Conservation (phyloP, 1,140 invertebrate genomes). For the Reticulitermes speratus region DNA sequence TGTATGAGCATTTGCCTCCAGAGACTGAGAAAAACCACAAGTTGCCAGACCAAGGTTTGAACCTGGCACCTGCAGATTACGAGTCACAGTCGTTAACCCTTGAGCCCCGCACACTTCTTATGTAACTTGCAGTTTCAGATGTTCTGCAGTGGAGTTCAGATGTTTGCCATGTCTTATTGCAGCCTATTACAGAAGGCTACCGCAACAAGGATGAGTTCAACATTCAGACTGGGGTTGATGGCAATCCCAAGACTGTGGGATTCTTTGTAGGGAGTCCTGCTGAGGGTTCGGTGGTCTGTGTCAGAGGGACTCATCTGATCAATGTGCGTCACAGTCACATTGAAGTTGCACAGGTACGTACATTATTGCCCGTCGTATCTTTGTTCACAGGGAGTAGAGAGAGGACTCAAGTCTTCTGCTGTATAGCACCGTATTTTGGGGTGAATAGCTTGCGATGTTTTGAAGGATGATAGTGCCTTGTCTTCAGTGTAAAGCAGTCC, state of each 20-base stretch:
- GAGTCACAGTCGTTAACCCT: no score
- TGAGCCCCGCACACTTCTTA: neutral
- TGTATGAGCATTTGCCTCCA: neutral
- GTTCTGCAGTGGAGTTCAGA: neutral
- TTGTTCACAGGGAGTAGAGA: no score
- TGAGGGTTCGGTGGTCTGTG: constrained; percentile 42
- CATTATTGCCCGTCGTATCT: neutral
- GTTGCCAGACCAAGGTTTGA: neutral
- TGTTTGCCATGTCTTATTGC: constrained; percentile 30
- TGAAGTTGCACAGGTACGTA: constrained; percentile 45
- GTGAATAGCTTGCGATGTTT: no score
- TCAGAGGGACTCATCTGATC: constrained; percentile 43
- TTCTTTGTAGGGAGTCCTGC: constrained; percentile 45
- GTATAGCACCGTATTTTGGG: no score
- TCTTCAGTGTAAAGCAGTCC: no score
- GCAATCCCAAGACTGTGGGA: constrained; percentile 50
- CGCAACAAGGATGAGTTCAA: constrained; percentile 54
- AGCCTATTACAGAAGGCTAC: constrained; percentile 48
- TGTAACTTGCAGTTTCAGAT: neutral
- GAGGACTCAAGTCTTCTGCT: no score
- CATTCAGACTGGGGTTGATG: constrained; percentile 47
- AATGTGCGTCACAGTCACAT: constrained; percentile 46
- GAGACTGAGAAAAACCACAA: no score
- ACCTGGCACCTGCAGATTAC: neutral
- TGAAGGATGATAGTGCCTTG: no score